Evolutionary conservation across 2,888 invertebrate genomes (phyloP).

Genomic region (Byasa hedistus): DNA sequence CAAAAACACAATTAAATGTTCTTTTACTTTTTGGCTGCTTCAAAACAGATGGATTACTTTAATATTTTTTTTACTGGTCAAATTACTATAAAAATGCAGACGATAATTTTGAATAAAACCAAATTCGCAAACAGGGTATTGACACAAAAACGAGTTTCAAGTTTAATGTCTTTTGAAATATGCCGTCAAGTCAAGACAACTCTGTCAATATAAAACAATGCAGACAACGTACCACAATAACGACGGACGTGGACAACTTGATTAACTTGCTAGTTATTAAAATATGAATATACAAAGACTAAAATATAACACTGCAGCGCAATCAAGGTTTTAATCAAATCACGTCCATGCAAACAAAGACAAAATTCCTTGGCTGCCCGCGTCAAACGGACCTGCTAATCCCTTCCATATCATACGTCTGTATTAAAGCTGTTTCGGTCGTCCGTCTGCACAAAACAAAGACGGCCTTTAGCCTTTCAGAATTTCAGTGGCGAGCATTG

Average conservation of each 20-base stretch:
- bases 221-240: constrained; percentile 21
- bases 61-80: too few relatives aligned
- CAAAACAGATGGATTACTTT: too few relatives aligned
- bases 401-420: constrained; percentile 34
- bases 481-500: constrained; percentile 42
- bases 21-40: too few relatives aligned
- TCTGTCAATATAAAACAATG: constrained; percentile 10
- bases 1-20: too few relatives aligned
- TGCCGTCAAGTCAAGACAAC: neutral
- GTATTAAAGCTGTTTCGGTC: constrained; percentile 37
- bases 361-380: constrained; percentile 38
- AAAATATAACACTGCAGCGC: constrained; percentile 26
- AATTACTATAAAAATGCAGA: too few relatives aligned
- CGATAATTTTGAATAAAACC: too few relatives aligned
- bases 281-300: constrained; percentile 29
- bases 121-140: too few relatives aligned
- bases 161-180: neutral
- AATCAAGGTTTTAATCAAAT: constrained; percentile 40
- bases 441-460: constrained; percentile 41
- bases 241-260: constrained; percentile 20
- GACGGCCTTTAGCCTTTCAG: constrained; percentile 43
- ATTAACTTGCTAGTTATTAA: constrained; percentile 27
- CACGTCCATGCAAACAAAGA: constrained; percentile 42
- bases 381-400: constrained; percentile 34
- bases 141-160: neutral